A percentile compares a stretch with the other conserved stretches of the same genome.
Evolutionary conservation across 2,797 vertebrate genomes (phyloP).

Genomic region (Myiotriccus ornatus): DNA sequence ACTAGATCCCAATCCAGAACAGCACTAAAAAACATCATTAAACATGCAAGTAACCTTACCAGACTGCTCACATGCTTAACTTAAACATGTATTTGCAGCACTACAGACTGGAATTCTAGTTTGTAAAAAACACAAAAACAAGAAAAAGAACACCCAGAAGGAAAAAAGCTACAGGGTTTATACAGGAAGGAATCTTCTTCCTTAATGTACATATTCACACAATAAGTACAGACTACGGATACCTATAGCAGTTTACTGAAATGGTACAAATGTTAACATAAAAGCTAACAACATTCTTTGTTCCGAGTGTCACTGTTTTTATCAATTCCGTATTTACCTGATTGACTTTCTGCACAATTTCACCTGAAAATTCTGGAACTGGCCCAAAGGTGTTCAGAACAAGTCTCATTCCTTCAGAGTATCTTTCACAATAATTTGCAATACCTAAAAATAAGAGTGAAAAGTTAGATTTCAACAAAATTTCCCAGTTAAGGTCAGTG

Average conservation of each 20-base stretch:
- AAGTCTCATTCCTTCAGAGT: conserved; percentile 82
- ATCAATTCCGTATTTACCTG: conserved; percentile 71
- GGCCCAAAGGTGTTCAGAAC: conserved; percentile 88
- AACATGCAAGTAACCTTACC: neutral
- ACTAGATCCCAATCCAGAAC: neutral
- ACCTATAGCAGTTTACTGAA: neutral
- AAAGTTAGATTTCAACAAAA: conserved; percentile 2
- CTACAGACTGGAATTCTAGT: neutral
- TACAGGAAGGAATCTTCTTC: neutral
- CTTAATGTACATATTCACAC: neutral
- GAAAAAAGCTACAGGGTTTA: neutral
- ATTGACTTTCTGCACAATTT: conserved; percentile 77
- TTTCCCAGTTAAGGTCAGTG: neutral
- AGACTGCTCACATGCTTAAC: neutral
- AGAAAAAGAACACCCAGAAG: neutral
- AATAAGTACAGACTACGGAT: neutral
- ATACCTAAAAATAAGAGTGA: conserved; percentile 79
- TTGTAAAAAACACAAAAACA: neutral
- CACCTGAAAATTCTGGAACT: conserved; percentile 85
- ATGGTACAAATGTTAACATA: neutral
- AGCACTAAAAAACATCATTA: neutral
- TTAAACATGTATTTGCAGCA: neutral
- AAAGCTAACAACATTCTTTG: fast-evolving
- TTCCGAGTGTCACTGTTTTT: neutral
- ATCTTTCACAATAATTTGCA: conserved; percentile 87